These are phyloP conservation scores for Brachypalpus laphriformis DNA, from an alignment of 2,888 invertebrate genomes.

Conservation along the genomic window DNA sequence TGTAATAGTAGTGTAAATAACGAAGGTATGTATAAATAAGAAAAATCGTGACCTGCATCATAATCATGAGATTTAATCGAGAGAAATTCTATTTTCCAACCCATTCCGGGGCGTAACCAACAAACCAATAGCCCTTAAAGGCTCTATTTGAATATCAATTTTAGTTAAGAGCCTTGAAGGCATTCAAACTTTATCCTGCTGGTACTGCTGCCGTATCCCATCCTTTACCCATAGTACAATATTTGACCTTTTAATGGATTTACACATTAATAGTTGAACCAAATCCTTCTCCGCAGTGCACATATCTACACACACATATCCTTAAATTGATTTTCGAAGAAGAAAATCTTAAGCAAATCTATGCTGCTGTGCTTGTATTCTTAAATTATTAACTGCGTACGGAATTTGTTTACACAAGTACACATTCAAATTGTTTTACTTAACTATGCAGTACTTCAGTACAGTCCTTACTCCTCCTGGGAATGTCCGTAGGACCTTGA, in stretches of 20 bases:
- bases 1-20: slow-evolving; percentile 30
- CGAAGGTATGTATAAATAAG: slow-evolving; percentile 53
- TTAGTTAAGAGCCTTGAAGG: background rate
- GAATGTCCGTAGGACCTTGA: background rate
- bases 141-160: slow-evolving; percentile 53
- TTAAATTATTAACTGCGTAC: slow-evolving; percentile 39
- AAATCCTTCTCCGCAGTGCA: background rate
- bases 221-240: background rate
- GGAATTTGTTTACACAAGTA: slow-evolving; percentile 2
- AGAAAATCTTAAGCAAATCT: slow-evolving; percentile 12
- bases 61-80: slow-evolving; percentile 51
- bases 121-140: slow-evolving; percentile 34
- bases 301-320: background rate
- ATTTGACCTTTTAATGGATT: slow-evolving; percentile 43
- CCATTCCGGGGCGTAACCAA: slow-evolving; percentile 8
- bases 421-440: slow-evolving; percentile 22
- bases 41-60: slow-evolving; percentile 60
- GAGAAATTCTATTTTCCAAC: slow-evolving; percentile 35
- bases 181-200: background rate
- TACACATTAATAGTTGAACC: slow-evolving; percentile 26
- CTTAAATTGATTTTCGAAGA: slow-evolving; percentile 7
- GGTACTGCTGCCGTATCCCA: background rate
- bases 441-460: background rate
- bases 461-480: background rate
- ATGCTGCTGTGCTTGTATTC: background rate